phyloP scores from a whole-genome alignment of 1,140 invertebrate species.

The Prorops nasuta region DNA sequence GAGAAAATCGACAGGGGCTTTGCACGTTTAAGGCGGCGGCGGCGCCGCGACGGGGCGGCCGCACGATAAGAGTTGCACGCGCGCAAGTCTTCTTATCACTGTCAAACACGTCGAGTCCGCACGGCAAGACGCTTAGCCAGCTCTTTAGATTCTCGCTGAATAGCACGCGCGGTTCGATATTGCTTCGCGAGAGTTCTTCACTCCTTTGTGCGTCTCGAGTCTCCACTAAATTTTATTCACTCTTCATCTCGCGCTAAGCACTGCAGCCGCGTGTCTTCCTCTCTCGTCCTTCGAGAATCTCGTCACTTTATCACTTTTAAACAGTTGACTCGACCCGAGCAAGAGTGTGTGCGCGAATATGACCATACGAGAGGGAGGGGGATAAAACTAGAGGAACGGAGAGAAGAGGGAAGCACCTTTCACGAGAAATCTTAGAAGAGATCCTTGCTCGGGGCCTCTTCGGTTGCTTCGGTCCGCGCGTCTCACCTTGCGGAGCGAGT shows the following conservation, averaged over 20 bases:
- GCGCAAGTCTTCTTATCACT: slow-evolving; percentile 21
- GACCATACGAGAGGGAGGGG: slow-evolving; percentile 24
- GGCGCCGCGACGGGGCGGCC: slow-evolving; percentile 15
- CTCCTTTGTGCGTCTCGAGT: too few relatives aligned
- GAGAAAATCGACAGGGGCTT: too few relatives aligned
- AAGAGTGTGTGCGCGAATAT: slow-evolving; percentile 10
- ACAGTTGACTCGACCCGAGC: too few relatives aligned
- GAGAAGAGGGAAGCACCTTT: slow-evolving; percentile 21
- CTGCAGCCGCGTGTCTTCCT: too few relatives aligned
- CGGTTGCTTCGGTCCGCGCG: slow-evolving; percentile 42
- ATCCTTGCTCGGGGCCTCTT: slow-evolving; percentile 32
- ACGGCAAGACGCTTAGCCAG: not conserved
- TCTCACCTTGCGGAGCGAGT: slow-evolving; percentile 57
- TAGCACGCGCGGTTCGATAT: not conserved
- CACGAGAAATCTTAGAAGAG: slow-evolving; percentile 29
- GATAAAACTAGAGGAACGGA: too few relatives aligned
- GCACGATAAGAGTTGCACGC: slow-evolving; percentile 21
- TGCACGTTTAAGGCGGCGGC: too few relatives aligned
- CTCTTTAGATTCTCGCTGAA: not conserved
- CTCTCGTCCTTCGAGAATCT: too few relatives aligned
- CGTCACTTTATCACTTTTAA: too few relatives aligned
- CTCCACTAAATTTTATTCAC: too few relatives aligned
- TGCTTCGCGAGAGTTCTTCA: too few relatives aligned
- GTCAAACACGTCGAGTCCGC: slow-evolving; percentile 9
- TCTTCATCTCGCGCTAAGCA: too few relatives aligned